Evolutionary conservation across 2,888 invertebrate species (phyloP).

Genomic region (Tethea ocularis): DNA sequence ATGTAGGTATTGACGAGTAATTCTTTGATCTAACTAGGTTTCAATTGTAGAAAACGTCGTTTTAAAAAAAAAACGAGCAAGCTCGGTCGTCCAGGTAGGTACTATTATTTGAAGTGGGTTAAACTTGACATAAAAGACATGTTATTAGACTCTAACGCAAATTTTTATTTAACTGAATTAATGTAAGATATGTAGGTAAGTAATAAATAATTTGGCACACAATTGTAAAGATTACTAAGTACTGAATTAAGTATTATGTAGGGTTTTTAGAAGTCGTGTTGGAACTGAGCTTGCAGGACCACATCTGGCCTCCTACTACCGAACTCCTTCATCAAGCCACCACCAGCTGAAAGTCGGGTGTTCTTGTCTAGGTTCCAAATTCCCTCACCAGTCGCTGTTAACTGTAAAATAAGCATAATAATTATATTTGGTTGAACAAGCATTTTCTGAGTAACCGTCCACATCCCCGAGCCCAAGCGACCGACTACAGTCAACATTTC

Average conservation of each 20-base stretch:
- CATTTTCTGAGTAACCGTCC: too few species aligned
- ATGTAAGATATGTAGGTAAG: not conserved
- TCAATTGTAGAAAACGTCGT: too few species aligned
- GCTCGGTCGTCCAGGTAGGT: too few species aligned
- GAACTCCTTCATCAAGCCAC: constrained; percentile 37
- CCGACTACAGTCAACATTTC: too few species aligned
- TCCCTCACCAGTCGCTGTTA: constrained; percentile 45
- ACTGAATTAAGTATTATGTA: not conserved
- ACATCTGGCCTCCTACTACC: constrained; percentile 46
- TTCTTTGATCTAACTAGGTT: too few species aligned
- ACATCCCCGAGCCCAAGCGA: too few species aligned
- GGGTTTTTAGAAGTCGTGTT: constrained; percentile 37
- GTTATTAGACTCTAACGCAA: too few species aligned
- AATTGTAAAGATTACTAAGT: not conserved
- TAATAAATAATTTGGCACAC: not conserved
- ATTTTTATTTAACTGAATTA: not conserved
- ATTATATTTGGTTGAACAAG: too few species aligned
- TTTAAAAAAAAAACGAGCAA: too few species aligned
- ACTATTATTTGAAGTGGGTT: too few species aligned
- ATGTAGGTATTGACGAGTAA: too few species aligned
- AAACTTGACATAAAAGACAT: too few species aligned
- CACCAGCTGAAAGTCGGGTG: constrained; percentile 47
- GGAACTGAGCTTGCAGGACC: constrained; percentile 41
- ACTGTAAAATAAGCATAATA: constrained; percentile 29
- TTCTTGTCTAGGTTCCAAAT: constrained; percentile 53